Evolutionary conservation across 1,140 invertebrate species (phyloP).

Genomic region (Drosophila virilis): DNA sequence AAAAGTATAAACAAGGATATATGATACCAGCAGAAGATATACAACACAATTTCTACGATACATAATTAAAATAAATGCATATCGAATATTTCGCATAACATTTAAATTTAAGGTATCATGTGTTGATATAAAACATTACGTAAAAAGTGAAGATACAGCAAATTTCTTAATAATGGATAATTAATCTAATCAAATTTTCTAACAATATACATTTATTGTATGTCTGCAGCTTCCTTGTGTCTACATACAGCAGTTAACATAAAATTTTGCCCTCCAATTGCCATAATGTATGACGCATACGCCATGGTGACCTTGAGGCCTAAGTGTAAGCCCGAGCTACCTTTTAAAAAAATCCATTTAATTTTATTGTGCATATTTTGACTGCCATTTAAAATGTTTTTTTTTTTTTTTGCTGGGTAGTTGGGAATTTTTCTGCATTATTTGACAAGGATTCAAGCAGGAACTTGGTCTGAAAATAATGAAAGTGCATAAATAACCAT

Average conservation of each 20-base stretch:
- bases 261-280: slow-evolving; percentile 30
- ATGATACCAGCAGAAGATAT: too few species aligned
- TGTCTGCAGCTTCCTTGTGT: slow-evolving; percentile 18
- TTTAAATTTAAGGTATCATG: too few species aligned
- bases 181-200: too few species aligned
- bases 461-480: slow-evolving; percentile 49
- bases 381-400: slow-evolving; percentile 41
- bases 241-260: slow-evolving; percentile 19
- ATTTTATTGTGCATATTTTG: slow-evolving; percentile 47
- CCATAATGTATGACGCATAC: slow-evolving; percentile 64
- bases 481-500: slow-evolving; percentile 53
- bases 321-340: slow-evolving; percentile 40
- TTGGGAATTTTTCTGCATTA: slow-evolving; percentile 71
- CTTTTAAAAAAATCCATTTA: slow-evolving; percentile 52
- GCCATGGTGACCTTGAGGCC: slow-evolving; percentile 49
- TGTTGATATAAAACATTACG: too few species aligned
- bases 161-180: too few species aligned
- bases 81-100: too few species aligned
- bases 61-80: too few species aligned
- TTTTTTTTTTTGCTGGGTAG: slow-evolving; percentile 32
- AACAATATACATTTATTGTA: not conserved
- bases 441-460: slow-evolving; percentile 67
- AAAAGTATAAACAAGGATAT: too few species aligned
- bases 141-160: too few species aligned
- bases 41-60: too few species aligned